Conservation (phyloP, 2,888 invertebrate species). For the Colostygia pectinataria region DNA sequence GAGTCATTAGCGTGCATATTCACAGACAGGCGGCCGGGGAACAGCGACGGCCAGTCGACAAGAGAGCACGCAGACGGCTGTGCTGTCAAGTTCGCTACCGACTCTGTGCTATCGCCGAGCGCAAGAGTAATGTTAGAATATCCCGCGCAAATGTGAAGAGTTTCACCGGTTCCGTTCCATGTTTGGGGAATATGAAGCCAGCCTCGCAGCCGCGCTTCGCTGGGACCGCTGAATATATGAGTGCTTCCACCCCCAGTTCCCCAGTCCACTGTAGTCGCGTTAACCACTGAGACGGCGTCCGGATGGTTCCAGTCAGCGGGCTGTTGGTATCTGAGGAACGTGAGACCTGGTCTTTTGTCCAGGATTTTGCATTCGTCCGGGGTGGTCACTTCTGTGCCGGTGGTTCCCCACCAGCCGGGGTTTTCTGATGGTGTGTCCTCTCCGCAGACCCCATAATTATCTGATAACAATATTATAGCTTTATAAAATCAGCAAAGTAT, state of each 20-base stretch:
- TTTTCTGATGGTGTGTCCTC: conserved; percentile 92
- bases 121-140: conserved; percentile 88
- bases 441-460: conserved; percentile 92
- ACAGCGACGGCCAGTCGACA: conserved; percentile 85
- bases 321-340: conserved; percentile 93
- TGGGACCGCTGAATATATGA: conserved; percentile 86
- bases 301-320: conserved; percentile 95
- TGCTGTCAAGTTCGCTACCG: conserved; percentile 85
- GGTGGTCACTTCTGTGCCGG: conserved; percentile 88
- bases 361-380: conserved; percentile 90
- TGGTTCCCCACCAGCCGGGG: conserved; percentile 95
- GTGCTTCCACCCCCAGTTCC: conserved; percentile 87
- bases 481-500: too few species aligned
- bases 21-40: conserved; percentile 85
- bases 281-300: conserved; percentile 93
- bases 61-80: conserved; percentile 87
- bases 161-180: conserved; percentile 87
- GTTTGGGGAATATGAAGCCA: conserved; percentile 90
- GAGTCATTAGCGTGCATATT: conserved; percentile 87
- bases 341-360: conserved; percentile 93
- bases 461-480: conserved; percentile 56
- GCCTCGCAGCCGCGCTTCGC: conserved; percentile 90
- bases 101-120: conserved; percentile 73
- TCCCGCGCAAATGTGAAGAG: conserved; percentile 90
- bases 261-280: conserved; percentile 92